These are phyloP conservation scores for Ploceus nigricollis DNA, from an alignment of 2,113 vertebrate genomes.

Conservation along the genomic window DNA sequence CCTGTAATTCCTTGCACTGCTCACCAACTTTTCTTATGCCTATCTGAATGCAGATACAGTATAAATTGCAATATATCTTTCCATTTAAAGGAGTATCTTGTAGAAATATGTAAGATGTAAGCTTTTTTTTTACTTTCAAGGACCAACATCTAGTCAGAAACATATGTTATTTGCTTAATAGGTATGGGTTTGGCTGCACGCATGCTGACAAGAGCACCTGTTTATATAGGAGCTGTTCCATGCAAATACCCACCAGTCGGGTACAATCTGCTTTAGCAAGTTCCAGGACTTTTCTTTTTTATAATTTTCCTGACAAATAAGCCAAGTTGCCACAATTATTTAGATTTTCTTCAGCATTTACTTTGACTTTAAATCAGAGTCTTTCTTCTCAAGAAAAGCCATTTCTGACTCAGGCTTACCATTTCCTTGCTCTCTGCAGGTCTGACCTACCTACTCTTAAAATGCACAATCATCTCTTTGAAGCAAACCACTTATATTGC, in stretches of 20 bases:
- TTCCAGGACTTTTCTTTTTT: background rate
- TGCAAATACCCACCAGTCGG: background rate
- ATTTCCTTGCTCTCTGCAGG: background rate
- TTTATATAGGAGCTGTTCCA: background rate
- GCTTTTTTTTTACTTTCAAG: background rate
- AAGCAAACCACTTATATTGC: background rate
- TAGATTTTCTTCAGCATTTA: background rate
- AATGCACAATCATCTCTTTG: background rate
- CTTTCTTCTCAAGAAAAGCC: background rate
- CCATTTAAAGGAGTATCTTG: background rate
- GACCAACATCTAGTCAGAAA: background rate
- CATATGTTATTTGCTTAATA: background rate
- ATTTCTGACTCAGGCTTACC: background rate
- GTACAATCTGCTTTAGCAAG: background rate
- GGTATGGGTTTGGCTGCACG: rapidly evolving
- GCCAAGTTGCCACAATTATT: background rate
- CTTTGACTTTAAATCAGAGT: background rate
- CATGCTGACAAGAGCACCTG: background rate
- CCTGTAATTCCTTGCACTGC: background rate
- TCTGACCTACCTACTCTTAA: background rate
- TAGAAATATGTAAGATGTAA: background rate
- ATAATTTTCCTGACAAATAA: background rate
- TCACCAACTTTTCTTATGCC: background rate
- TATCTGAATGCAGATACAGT: background rate
- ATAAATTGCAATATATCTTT: background rate